Base-by-base conservation (phyloP, 1,140 invertebrate genomes). In the Ylistrum balloti region DNA sequence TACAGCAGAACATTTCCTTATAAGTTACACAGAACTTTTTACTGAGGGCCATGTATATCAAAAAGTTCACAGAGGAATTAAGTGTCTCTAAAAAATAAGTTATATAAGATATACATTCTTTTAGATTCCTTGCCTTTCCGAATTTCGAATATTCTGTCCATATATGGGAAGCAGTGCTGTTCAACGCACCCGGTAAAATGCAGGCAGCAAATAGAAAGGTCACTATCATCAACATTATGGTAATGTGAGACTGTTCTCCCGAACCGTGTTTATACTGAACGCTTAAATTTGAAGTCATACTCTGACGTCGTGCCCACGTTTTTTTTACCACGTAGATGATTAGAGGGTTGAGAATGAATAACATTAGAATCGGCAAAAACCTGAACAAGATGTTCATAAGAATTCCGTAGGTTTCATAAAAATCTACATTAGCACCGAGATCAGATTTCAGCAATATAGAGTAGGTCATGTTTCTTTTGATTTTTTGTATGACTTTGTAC, bases 21-120 rank as follows among this genome's bases (percentile, higher is more conserved):
- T 94, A 95, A 22, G 93, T 93, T 10, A 89, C 41, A 13, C 88
- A 88, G 92, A 95, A 95, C 87, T 94, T 94, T 86, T 91, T 88
- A 92, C 94, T 94, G 33, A 95, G 92, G 0, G 92, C 93, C 94
- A 95, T 95, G 89, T 95, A 95, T 85, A 95, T 95, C 41, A 95
- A 87, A 33, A 95, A 95, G 89, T 95, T 95, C 0, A 95, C 90
- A 1, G 95, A 94, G 5, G 94, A 95, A 85, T 95, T 95, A 17
- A 94, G 45, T 0, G 94, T 95, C 87, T 95, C 95, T 34, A 95
- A 88, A 33, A 94, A 93, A 86, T 93, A 95, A 1, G 93, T 94
- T 13, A 94, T 91, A 41, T 89, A 93, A 0, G 93, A 92, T 20
- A 95, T 86, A 28, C 92, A 92, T 34, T 90, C 87, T 91, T 93